phyloP scores from a whole-genome alignment of 2,888 invertebrate species.

The Beris chalybata region DNA sequence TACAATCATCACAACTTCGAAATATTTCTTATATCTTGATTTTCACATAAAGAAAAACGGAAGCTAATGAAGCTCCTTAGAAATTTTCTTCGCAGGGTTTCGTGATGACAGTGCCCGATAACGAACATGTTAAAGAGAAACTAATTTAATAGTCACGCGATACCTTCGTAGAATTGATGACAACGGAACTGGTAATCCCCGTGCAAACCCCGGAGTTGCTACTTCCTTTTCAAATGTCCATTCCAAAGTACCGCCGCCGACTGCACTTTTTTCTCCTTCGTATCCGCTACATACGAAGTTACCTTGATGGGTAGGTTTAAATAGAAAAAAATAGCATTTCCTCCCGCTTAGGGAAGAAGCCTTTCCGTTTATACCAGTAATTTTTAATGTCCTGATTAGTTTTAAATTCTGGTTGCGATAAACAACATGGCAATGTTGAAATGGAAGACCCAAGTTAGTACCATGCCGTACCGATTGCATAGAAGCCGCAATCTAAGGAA shows the following conservation, averaged over 20 bases:
- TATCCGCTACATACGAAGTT: too few species aligned
- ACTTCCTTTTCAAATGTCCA: conserved; percentile 29
- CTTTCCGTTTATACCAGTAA: conserved; percentile 20
- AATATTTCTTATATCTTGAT: too few species aligned
- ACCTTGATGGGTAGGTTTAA: too few species aligned
- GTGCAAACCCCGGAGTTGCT: conserved; percentile 16
- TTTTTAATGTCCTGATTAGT: conserved; percentile 35
- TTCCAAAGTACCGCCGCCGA: conserved; percentile 17
- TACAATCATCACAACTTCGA: too few species aligned
- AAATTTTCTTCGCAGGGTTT: neutral
- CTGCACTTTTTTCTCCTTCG: conserved; percentile 14
- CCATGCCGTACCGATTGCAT: conserved; percentile 16
- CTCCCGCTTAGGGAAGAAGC: conserved; percentile 17
- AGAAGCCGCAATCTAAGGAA: too few species aligned
- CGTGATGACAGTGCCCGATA: conserved; percentile 25
- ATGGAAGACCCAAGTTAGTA: conserved; percentile 25
- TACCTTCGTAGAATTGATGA: conserved; percentile 31
- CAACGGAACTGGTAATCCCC: conserved; percentile 30
- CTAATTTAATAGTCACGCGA: conserved; percentile 36
- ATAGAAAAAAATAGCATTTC: conserved; percentile 15
- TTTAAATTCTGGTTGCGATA: conserved; percentile 24
- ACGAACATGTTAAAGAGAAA: conserved; percentile 32
- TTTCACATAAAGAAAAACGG: conserved; percentile 1
- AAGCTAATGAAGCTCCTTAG: conserved; percentile 21
- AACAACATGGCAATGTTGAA: conserved; percentile 23